Base-by-base conservation (phyloP, 1,140 invertebrate species). In the Helicoverpa armigera region DNA sequence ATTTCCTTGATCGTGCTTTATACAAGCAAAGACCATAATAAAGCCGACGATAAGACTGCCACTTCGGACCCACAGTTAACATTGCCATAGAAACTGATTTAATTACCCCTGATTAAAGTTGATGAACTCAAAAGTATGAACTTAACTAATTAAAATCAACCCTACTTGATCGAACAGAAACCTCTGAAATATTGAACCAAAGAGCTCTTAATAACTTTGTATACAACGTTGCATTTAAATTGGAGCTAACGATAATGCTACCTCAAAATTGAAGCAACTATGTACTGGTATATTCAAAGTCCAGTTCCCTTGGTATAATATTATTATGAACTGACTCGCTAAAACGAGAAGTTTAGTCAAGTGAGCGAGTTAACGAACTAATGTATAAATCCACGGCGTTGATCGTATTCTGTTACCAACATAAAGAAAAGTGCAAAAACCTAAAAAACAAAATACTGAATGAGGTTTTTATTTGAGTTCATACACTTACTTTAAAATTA, bases 121-220 rank as follows among this genome's bases (percentile, higher is more conserved):
- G 11, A 61, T 29, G 23, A 31, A 60, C 2, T 10, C 18, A 60
- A 11, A 60, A 60, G 56, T 29, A 60, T 23, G 18, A 23, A 13
- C 12, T 61, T 23, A 58, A 31, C 13, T 61, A 61, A 61, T 61
- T 61, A 61, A 61, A 29, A 31, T 31, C 29, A 13, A 31, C 23
- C 12, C 13, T 14, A 29, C 58, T 60, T 60, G 13, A 61, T 61
- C 23, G 23, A 61, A 61, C 23, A 31, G 58, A 61, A 61, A 61
- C 58, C 23, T 11, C 58, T 50, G 3, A 48, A 69, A 1, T 16
- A 69, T n/a, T 16, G 9, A 50, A 69, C 43, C n/a, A 48, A 18
- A 67, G 43, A 18, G n/a, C 35, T 69, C 43, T 69, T 69, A 18
- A 69, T 69, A 69, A 69, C 65, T 69, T 69, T 69, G 65, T 50